phyloP scores from a whole-genome alignment of 2,888 invertebrate genomes.

The Orchesella flavescens region DNA sequence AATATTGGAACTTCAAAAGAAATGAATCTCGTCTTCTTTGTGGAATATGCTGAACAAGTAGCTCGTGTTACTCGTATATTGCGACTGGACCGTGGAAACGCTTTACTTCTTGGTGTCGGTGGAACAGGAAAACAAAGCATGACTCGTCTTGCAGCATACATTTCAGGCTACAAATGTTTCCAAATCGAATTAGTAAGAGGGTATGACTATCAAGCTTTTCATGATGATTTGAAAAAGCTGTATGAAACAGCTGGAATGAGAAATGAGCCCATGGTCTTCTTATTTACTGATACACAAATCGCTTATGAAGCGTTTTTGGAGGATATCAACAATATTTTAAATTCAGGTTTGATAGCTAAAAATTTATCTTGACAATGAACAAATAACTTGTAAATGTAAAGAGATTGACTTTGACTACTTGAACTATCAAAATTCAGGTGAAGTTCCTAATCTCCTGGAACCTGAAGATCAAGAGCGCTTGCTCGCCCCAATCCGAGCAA shows the following conservation, averaged over 20 bases:
- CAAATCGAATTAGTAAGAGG: conserved; percentile 90
- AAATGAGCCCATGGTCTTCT: conserved; percentile 85
- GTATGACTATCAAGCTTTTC: conserved; percentile 87
- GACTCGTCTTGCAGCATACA: conserved; percentile 87
- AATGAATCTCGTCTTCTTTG: conserved; percentile 89
- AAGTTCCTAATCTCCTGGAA: conserved; percentile 91
- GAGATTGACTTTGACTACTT: no score
- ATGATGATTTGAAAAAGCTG: conserved; percentile 87
- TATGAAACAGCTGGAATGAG: conserved; percentile 85
- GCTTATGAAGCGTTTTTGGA: conserved; percentile 92
- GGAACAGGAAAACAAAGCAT: conserved; percentile 92
- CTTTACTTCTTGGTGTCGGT: conserved; percentile 89
- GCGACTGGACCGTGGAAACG: conserved; percentile 89
- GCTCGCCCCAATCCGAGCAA: conserved; percentile 83
- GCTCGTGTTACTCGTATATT: conserved; percentile 89
- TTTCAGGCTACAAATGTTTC: conserved; percentile 90
- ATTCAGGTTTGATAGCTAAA: conserved; percentile 74
- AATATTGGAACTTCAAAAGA: conserved; percentile 84
- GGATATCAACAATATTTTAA: conserved; percentile 92
- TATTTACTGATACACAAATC: conserved; percentile 93
- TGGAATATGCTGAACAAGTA: conserved; percentile 91
- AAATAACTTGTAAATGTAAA: no score
- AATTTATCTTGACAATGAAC: no score
- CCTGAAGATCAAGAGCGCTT: conserved; percentile 89
- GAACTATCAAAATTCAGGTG: no score